A percentile compares a stretch with the other conserved stretches of the same genome.
Evolutionary conservation across 2,797 vertebrate genomes (phyloP).

Genomic region (Ctenopoma kingsleyae): DNA sequence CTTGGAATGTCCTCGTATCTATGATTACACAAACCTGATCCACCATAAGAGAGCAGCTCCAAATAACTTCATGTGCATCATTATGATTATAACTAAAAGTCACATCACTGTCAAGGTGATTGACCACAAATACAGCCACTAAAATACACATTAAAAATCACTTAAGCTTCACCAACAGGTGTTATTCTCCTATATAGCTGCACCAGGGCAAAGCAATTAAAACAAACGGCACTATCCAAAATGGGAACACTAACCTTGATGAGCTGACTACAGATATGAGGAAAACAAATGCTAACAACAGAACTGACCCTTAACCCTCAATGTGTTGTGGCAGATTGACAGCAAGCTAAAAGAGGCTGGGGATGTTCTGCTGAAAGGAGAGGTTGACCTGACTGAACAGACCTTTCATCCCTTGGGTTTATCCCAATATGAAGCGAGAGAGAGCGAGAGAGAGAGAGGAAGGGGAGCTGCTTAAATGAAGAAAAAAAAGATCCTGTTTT

Average conservation of each 20-base stretch:
- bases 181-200: slow-evolving; percentile 14
- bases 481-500: slow-evolving; percentile 43
- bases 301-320: slow-evolving; percentile 32
- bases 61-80: slow-evolving; percentile 23
- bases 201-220: slow-evolving; percentile 47
- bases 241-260: slow-evolving; percentile 48
- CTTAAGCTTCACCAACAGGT: slow-evolving; percentile 61
- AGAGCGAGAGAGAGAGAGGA: not conserved
- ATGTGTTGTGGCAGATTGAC: slow-evolving; percentile 15
- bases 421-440: slow-evolving; percentile 23
- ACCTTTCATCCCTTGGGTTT: slow-evolving; percentile 41
- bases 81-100: slow-evolving; percentile 46
- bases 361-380: slow-evolving; percentile 4
- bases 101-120: slow-evolving; percentile 40
- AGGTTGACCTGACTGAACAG: slow-evolving; percentile 21
- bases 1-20: slow-evolving; percentile 1
- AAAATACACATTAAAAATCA: slow-evolving; percentile 56
- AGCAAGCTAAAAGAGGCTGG: slow-evolving; percentile 7
- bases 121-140: slow-evolving; percentile 42
- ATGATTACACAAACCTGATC: slow-evolving; percentile 2
- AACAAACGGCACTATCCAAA: slow-evolving; percentile 31
- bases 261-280: slow-evolving; percentile 36
- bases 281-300: slow-evolving; percentile 22
- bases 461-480: slow-evolving; percentile 30
- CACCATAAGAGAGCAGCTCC: not conserved